Percentiles rank a stretch among this genome's conserved stretches.
phyloP scores from a whole-genome alignment of 2,888 invertebrate genomes.

The Hemithea aestivaria region DNA sequence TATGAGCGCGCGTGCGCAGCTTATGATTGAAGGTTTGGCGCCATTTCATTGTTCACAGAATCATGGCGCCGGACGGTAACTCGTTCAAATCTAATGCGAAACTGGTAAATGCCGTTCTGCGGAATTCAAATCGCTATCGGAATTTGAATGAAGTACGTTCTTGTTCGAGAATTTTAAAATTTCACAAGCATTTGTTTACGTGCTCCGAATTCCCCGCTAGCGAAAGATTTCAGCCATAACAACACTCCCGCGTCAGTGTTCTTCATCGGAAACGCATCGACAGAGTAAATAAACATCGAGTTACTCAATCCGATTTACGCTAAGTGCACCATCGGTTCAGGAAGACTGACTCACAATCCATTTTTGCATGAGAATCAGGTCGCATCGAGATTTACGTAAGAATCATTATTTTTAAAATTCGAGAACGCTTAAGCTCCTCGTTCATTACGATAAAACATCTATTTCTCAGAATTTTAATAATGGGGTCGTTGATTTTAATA shows the following conservation, averaged over 20 bases:
- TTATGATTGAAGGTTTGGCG: constrained; percentile 66
- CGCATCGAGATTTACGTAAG: constrained; percentile 47
- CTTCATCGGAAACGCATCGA: constrained; percentile 47
- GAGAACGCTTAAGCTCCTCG: background rate
- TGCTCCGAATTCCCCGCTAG: constrained; percentile 41
- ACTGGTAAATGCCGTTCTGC: constrained; percentile 55
- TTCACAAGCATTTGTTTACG: constrained; percentile 51
- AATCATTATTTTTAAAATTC: constrained; percentile 37
- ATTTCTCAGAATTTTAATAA: constrained; percentile 5
- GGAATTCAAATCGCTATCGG: constrained; percentile 47
- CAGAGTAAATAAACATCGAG: constrained; percentile 57
- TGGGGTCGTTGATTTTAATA: background rate
- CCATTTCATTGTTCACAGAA: constrained; percentile 76
- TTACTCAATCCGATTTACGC: constrained; percentile 47
- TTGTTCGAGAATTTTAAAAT: constrained; percentile 50
- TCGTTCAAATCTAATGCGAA: constrained; percentile 62
- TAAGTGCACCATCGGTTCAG: constrained; percentile 53
- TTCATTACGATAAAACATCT: constrained; percentile 5
- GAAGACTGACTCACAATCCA: constrained; percentile 54
- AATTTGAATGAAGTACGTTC: constrained; percentile 42
- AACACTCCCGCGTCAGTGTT: constrained; percentile 30
- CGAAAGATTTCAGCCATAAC: constrained; percentile 33
- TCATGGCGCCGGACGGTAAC: constrained; percentile 65
- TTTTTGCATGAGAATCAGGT: constrained; percentile 56
- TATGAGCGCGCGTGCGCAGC: constrained; percentile 56